A percentile compares a stretch with the other conserved stretches of the same genome.
Evolutionary conservation across 1,140 invertebrate species (phyloP).

Genomic region (Cheumatopsyche charites): DNA sequence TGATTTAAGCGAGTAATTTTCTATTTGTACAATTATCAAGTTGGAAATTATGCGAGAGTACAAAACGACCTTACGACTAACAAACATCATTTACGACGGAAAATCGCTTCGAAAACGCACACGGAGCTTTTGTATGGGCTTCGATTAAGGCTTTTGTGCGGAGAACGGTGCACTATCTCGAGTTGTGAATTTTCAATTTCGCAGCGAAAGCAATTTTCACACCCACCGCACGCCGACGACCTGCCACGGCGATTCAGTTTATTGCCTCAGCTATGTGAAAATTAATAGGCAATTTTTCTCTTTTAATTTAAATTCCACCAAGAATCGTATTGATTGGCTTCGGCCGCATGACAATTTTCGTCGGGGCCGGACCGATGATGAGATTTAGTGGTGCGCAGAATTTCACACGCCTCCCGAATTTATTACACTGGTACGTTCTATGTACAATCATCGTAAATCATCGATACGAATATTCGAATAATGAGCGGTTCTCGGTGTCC

Average conservation of each 20-base stretch:
- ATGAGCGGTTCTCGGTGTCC: conserved; percentile 20
- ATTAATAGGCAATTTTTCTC: conserved; percentile 31
- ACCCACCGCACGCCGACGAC: conserved; percentile 27
- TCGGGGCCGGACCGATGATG: not conserved
- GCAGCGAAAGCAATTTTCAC: conserved; percentile 29
- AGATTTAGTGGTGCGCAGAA: conserved; percentile 24
- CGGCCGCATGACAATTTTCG: not conserved
- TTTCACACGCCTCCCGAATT: conserved; percentile 29
- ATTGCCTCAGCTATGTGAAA: conserved; percentile 16
- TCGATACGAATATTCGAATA: conserved; percentile 20
- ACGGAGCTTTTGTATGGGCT: not conserved
- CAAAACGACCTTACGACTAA: too few species aligned
- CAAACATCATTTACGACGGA: too few species aligned
- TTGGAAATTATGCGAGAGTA: too few species aligned
- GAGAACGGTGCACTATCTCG: not conserved
- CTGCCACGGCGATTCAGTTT: conserved; percentile 27
- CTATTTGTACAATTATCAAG: too few species aligned
- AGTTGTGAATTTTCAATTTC: conserved; percentile 4
- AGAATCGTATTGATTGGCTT: not conserved
- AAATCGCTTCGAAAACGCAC: not conserved
- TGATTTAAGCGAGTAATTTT: too few species aligned
- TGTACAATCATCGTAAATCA: conserved; percentile 14
- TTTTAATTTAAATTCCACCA: conserved; percentile 27
- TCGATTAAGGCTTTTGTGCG: conserved; percentile 11
- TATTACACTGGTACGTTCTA: not conserved